Percentiles rank a stretch among this genome's conserved stretches.
Evolutionary conservation across 2,888 invertebrate species (phyloP).

Genomic region (Oxyteleia sp.): DNA sequence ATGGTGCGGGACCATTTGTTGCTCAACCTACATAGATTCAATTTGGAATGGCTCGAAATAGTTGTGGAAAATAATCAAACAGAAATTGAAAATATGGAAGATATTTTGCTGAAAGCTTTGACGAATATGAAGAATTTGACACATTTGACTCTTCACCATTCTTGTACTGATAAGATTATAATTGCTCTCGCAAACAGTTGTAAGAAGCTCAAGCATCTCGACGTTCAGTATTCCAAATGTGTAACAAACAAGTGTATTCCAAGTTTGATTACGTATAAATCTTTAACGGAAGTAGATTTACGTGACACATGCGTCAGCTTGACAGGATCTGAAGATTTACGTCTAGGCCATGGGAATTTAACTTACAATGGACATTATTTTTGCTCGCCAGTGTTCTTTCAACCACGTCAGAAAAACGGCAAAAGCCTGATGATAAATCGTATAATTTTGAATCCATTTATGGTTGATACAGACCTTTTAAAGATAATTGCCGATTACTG

Average conservation of each 20-base stretch:
- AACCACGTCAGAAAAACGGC: too few relatives aligned
- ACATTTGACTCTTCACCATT: neutral
- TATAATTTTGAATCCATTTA: too few relatives aligned
- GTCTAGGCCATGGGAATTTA: too few relatives aligned
- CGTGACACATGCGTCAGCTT: too few relatives aligned
- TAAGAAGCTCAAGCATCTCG: neutral
- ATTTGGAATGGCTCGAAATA: neutral
- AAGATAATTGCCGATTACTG: too few relatives aligned
- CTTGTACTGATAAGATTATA: constrained; percentile 9
- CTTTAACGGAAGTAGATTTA: too few relatives aligned
- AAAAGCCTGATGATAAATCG: too few relatives aligned
- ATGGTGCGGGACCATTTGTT: neutral
- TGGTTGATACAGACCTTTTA: too few relatives aligned
- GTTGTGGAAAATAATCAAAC: neutral
- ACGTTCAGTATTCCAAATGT: neutral
- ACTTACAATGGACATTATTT: too few relatives aligned
- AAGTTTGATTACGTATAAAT: too few relatives aligned
- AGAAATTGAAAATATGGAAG: neutral
- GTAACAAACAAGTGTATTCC: constrained; percentile 5
- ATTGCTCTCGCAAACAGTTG: neutral
- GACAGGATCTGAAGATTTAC: too few relatives aligned
- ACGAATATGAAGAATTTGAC: neutral
- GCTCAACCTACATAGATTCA: neutral
- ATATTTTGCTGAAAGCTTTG: neutral
- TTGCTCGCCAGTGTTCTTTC: too few relatives aligned